Percentiles rank a stretch among this genome's conserved stretches.
phyloP scores from a whole-genome alignment of 2,888 invertebrate species.

The Rhyacophila evoluta region DNA sequence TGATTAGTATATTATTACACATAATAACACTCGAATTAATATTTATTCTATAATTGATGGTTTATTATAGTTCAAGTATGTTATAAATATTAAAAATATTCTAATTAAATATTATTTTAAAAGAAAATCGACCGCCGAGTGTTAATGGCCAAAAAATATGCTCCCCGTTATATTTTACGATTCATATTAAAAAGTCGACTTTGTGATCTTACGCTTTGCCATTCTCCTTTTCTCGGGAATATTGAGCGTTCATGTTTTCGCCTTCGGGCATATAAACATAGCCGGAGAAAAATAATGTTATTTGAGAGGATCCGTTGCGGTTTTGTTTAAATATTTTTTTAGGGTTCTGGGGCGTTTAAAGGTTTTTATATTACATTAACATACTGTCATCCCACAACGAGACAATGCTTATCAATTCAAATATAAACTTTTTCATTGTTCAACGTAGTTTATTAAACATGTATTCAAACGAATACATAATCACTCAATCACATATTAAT shows the following conservation, averaged over 20 bases:
- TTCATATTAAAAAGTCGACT: constrained; percentile 22
- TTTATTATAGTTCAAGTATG: too few relatives aligned
- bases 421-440: too few relatives aligned
- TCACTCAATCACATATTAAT: too few relatives aligned
- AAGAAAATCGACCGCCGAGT: background rate
- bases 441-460: too few relatives aligned
- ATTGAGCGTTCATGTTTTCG: constrained; percentile 12
- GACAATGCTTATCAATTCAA: too few relatives aligned
- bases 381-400: background rate
- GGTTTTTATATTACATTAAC: background rate
- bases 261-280: constrained; percentile 22
- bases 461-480: too few relatives aligned
- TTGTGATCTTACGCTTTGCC: constrained; percentile 13
- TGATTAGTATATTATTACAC: too few relatives aligned
- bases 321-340: constrained; percentile 7
- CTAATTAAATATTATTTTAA: too few relatives aligned
- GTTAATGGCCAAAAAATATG: constrained; percentile 24
- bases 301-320: constrained; percentile 15
- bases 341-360: background rate
- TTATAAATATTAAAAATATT: too few relatives aligned
- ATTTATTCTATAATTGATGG: too few relatives aligned
- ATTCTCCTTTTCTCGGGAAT: background rate
- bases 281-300: constrained; percentile 16
- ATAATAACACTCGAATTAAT: too few relatives aligned
- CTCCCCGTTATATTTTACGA: constrained; percentile 22